Evolutionary conservation across 2,888 invertebrate genomes (phyloP), one percentile per base, ranked within the genome.

Genomic region (Sceliomorpha sp.): DNA sequence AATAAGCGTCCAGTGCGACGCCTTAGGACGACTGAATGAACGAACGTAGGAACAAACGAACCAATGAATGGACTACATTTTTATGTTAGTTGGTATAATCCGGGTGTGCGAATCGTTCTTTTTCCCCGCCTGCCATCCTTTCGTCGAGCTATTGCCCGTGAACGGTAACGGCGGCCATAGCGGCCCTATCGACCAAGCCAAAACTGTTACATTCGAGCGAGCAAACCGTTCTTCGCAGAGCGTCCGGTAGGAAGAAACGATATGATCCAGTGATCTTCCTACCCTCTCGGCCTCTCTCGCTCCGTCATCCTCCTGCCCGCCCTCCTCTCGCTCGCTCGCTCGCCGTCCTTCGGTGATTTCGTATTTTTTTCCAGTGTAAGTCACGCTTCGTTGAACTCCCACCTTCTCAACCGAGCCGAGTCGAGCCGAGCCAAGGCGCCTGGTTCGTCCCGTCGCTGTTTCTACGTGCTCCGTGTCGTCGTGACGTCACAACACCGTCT

Each of bases 401-500:
- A 48, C 50, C 36, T 50, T 44, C 58, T 24, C 14, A 13, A 40
- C 12, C 31, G 39, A n/a, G n/a, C n/a, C n/a, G n/a, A n/a, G n/a
- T n/a, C n/a, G n/a, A n/a, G n/a, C n/a, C n/a, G n/a, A n/a, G n/a
- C n/a, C n/a, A n/a, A n/a, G n/a, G n/a, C n/a, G n/a, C n/a, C n/a
- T n/a, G n/a, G n/a, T n/a, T n/a, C n/a, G n/a, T n/a, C n/a, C n/a
- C 48, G 34, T 48, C 53, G 59, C 34, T 39, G 47, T 36, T 34
- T 59, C 47, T 67, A 44, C 68, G 56, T 47, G 51, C 58, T 62
- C 58, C 40, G 40, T 51, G 40, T 42, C 53, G 15, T 42, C n/a
- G 58, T 69, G 63, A 69, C 69, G 69, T 69, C 69, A 69, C 14
- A 14, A 13, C n/a, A 8, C 39, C 48, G 69, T 63, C 58, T 69